Percentiles rank a stretch among this genome's conserved stretches.
These are phyloP conservation scores for Etheostoma perlongum DNA, from an alignment of 2,797 vertebrate species.

Conservation along the genomic window DNA sequence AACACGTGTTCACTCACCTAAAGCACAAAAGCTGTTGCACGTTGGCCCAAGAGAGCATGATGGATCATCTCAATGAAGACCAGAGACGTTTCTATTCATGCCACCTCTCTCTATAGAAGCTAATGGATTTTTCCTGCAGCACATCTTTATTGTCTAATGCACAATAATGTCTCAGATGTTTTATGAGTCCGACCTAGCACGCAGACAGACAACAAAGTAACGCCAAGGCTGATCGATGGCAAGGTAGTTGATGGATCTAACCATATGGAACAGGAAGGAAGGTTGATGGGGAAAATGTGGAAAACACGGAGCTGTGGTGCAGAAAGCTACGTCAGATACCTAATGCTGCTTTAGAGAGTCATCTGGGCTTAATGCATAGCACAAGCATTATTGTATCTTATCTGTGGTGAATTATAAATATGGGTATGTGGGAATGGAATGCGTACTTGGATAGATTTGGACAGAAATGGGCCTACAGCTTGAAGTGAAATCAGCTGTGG, in stretches of 20 bases:
- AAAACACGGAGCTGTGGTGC: constrained; percentile 33
- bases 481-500: constrained; percentile 18
- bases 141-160: constrained; percentile 80
- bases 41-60: constrained; percentile 60
- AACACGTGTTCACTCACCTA: constrained; percentile 57
- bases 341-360: constrained; percentile 51
- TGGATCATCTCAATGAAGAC: constrained; percentile 69
- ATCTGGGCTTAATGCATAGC: constrained; percentile 49
- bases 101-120: constrained; percentile 64
- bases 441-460: constrained; percentile 20
- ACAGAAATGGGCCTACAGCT: constrained; percentile 27
- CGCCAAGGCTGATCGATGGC: constrained; percentile 72
- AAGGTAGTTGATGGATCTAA: constrained; percentile 71
- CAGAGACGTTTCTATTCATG: constrained; percentile 74
- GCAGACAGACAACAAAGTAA: constrained; percentile 74
- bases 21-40: constrained; percentile 53
- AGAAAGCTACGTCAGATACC: constrained; percentile 59
- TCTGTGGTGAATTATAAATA: constrained; percentile 50
- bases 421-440: constrained; percentile 11
- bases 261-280: constrained; percentile 69
- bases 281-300: constrained; percentile 60
- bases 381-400: constrained; percentile 28
- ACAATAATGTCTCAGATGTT: constrained; percentile 76
- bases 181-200: constrained; percentile 74
- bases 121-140: constrained; percentile 75